phyloP scores from a whole-genome alignment of 2,797 vertebrate genomes.

The Hydrophis major region DNA sequence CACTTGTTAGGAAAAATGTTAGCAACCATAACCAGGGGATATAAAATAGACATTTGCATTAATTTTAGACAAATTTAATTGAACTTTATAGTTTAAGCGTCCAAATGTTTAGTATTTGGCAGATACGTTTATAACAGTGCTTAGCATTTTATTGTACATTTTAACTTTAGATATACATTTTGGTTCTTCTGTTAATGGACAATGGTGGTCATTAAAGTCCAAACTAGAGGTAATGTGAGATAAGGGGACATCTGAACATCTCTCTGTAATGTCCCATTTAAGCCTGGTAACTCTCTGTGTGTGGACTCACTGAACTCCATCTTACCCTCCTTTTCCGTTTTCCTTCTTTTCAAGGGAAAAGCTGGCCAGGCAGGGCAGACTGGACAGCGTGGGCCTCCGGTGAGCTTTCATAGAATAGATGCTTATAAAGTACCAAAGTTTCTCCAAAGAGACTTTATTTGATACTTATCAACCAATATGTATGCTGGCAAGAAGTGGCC shows the following conservation, averaged over 20 bases:
- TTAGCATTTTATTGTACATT: not conserved
- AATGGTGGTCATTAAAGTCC: not conserved
- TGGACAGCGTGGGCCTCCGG: conserved; percentile 84
- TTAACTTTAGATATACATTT: not conserved
- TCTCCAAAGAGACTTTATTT: not conserved
- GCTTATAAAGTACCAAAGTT: too few species aligned
- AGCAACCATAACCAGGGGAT: not conserved
- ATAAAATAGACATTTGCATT: not conserved
- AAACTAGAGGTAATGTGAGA: not conserved
- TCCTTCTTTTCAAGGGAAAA: conserved; percentile 77
- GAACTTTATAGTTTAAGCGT: not conserved
- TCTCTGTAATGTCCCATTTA: not conserved
- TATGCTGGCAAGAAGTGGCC: not conserved
- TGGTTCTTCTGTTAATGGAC: not conserved
- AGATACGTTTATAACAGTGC: not conserved
- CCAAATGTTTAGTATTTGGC: not conserved
- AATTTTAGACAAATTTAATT: not conserved
- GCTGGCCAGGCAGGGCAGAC: conserved; percentile 79
- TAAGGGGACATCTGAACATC: not conserved
- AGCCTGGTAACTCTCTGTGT: not conserved
- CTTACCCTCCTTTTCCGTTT: not conserved
- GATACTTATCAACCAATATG: not conserved
- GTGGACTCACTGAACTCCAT: not conserved
- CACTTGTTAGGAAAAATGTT: not conserved
- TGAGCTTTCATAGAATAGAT: conserved; percentile 68